Conservation (phyloP, 2,888 invertebrate genomes). For the Apotomis capreana region DNA sequence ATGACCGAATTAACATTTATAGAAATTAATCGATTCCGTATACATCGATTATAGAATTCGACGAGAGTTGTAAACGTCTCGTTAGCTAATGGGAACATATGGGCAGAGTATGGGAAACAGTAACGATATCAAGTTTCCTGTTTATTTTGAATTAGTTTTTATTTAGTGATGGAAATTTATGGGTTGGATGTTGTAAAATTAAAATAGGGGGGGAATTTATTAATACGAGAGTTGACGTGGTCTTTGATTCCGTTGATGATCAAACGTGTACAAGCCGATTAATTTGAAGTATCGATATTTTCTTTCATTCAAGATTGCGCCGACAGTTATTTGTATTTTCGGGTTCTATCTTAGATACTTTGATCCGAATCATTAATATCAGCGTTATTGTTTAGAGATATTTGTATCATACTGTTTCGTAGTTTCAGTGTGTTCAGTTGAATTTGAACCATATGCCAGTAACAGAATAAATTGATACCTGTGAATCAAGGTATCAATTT, state of each 20-base stretch:
- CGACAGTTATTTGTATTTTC: no score
- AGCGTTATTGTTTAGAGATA: no score
- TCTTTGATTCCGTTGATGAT: constrained; percentile 32
- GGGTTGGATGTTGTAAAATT: constrained; percentile 46
- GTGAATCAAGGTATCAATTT: no score
- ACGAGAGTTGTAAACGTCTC: constrained; percentile 75
- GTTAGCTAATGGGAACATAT: constrained; percentile 80
- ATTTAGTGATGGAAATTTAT: constrained; percentile 52
- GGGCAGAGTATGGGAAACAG: constrained; percentile 66
- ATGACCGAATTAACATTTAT: constrained; percentile 79
- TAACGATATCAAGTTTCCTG: constrained; percentile 66
- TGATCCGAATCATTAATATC: not conserved
- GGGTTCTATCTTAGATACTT: not conserved
- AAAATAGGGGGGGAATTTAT: constrained; percentile 30
- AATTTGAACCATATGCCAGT: no score
- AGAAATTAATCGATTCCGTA: constrained; percentile 79
- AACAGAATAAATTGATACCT: no score
- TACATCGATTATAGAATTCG: constrained; percentile 68
- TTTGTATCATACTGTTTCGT: no score
- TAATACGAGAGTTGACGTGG: constrained; percentile 32
- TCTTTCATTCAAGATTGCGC: no score
- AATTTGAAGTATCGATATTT: not conserved
- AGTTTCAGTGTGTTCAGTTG: no score
- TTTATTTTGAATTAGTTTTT: constrained; percentile 67
- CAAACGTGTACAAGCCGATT: not conserved